Conservation (phyloP, 2,113 vertebrate genomes). For the Phaethon lepturus region DNA sequence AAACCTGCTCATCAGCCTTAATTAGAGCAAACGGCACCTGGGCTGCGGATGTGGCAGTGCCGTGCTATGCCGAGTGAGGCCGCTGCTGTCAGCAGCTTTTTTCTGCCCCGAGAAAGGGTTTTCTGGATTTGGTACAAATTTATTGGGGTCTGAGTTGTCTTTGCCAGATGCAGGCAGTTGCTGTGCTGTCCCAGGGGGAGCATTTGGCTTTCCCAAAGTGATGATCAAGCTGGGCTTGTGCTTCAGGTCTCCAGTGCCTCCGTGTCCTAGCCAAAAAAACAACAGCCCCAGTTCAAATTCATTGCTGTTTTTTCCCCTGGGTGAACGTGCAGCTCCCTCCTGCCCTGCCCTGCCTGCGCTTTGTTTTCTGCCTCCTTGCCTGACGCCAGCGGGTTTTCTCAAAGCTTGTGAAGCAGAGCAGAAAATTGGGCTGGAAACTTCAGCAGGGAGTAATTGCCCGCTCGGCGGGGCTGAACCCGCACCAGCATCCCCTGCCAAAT, state of each 20-base stretch:
- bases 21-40: background rate
- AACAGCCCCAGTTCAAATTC: background rate
- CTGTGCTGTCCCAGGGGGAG: background rate
- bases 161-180: background rate
- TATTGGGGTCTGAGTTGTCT: background rate
- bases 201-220: background rate
- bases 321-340: accelerated
- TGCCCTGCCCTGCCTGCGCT: background rate
- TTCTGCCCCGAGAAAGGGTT: background rate
- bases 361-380: background rate
- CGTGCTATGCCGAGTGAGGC: background rate
- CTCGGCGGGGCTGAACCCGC: background rate
- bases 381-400: background rate
- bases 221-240: accelerated
- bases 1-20: background rate
- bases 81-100: background rate
- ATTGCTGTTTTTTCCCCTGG: background rate
- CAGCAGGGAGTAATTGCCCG: background rate
- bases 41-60: background rate
- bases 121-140: background rate
- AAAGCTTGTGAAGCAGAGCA: background rate
- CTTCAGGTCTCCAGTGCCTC: background rate
- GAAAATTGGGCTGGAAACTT: background rate
- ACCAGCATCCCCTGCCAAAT: background rate
- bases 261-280: background rate